phyloP scores from a whole-genome alignment of 2,797 vertebrate genomes.

The Muscicapa comitata region DNA sequence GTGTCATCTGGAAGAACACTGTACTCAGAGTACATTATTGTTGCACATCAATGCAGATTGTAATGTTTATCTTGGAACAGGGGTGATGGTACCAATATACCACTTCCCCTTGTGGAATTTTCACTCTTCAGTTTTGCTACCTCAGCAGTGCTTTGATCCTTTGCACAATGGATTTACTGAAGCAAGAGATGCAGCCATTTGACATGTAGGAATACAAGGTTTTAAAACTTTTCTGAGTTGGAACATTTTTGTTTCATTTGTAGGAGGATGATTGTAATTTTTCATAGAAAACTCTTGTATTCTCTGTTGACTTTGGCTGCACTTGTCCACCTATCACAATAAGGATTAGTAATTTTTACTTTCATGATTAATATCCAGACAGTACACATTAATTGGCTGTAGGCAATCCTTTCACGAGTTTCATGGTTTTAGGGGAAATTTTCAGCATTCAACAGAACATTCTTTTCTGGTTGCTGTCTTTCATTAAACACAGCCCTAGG shows the following conservation, averaged over 20 bases:
- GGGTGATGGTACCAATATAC: not conserved
- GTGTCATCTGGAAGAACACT: not conserved
- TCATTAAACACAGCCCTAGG: constrained; percentile 33
- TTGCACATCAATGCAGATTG: too few species aligned
- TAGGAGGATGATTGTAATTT: not conserved
- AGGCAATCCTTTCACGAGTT: not conserved
- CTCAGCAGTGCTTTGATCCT: not conserved
- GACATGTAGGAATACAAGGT: not conserved
- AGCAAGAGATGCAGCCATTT: not conserved
- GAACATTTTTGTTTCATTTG: not conserved
- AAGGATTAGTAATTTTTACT: not conserved
- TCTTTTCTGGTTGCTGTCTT: not conserved
- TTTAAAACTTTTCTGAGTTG: not conserved
- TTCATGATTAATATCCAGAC: not conserved
- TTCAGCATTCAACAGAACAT: not conserved
- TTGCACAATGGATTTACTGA: not conserved
- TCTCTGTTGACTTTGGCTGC: not conserved
- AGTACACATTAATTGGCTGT: fast-evolving
- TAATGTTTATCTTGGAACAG: fast-evolving
- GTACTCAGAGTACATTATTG: not conserved
- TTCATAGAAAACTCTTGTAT: not conserved
- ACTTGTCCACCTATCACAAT: not conserved
- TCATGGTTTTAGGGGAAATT: not conserved
- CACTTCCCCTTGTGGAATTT: not conserved
- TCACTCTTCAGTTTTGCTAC: not conserved